Evolutionary conservation across 2,888 invertebrate species (phyloP).

Genomic region (Parochlus steinenii): DNA sequence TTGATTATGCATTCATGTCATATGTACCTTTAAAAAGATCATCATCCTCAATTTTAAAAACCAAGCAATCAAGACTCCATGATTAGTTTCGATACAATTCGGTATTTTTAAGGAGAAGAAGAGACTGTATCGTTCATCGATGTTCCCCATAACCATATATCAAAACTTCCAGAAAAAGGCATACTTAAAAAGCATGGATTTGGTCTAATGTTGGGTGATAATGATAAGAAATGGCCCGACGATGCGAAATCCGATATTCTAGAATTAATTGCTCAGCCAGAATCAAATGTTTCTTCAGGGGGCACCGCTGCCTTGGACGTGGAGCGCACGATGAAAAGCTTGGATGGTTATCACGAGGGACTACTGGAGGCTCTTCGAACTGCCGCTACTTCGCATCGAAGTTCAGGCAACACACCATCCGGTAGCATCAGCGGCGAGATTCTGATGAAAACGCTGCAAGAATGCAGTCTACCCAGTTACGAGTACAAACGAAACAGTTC

Average conservation of each 20-base stretch:
- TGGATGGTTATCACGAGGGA: slow-evolving; percentile 86
- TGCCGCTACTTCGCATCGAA: slow-evolving; percentile 54
- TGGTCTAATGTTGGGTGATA: slow-evolving; percentile 54
- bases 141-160: slow-evolving; percentile 54
- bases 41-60: too few species aligned
- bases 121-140: slow-evolving; percentile 70
- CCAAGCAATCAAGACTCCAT: too few species aligned
- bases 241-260: slow-evolving; percentile 55
- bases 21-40: too few species aligned
- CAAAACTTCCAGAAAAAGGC: slow-evolving; percentile 74
- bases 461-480: slow-evolving; percentile 36
- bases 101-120: slow-evolving; percentile 48
- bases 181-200: slow-evolving; percentile 75
- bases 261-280: slow-evolving; percentile 48
- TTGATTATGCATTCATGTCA: too few species aligned
- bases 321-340: slow-evolving; percentile 71
- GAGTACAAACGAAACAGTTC: slow-evolving; percentile 39
- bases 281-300: slow-evolving; percentile 36
- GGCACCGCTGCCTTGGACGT: slow-evolving; percentile 53
- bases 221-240: slow-evolving; percentile 58
- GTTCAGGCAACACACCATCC: slow-evolving; percentile 43
- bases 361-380: slow-evolving; percentile 77
- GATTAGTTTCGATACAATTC: too few species aligned
- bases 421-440: slow-evolving; percentile 52
- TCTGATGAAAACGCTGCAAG: slow-evolving; percentile 47